phyloP scores from a whole-genome alignment of 2,888 invertebrate species.

The Papilio gigon region DNA sequence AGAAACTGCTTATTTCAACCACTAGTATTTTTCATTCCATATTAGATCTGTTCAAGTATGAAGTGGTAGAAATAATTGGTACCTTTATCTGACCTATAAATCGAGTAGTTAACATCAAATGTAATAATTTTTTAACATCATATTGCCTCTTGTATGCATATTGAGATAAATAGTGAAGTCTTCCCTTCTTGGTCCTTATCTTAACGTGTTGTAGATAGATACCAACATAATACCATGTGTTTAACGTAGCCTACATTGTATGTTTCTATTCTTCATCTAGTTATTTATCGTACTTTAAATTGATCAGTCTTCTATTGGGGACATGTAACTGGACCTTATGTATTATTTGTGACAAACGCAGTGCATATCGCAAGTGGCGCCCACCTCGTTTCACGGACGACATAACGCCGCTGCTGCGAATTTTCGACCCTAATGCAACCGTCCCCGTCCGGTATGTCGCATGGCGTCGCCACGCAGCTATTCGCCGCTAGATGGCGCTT shows the following conservation, averaged over 20 bases:
- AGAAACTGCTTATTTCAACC: constrained; percentile 23
- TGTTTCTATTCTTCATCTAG: constrained; percentile 38
- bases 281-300: constrained; percentile 29
- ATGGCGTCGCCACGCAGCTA: constrained; percentile 61
- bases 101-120: constrained; percentile 48
- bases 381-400: constrained; percentile 91
- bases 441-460: constrained; percentile 79
- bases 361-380: constrained; percentile 91
- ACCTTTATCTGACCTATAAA: constrained; percentile 45
- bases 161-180: constrained; percentile 42
- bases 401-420: constrained; percentile 88
- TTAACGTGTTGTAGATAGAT: constrained; percentile 57
- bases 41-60: background rate
- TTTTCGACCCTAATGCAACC: constrained; percentile 88
- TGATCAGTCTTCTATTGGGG: constrained; percentile 37
- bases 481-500: constrained; percentile 74
- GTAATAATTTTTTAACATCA: constrained; percentile 44
- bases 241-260: constrained; percentile 30
- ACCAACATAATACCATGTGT: constrained; percentile 34
- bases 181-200: constrained; percentile 43
- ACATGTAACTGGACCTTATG: constrained; percentile 43
- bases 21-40: constrained; percentile 8
- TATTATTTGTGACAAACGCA: constrained; percentile 69
- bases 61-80: constrained; percentile 39
- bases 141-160: constrained; percentile 42